Conservation (phyloP, 2,113 vertebrate species). For the Podocnemis expansa region DNA sequence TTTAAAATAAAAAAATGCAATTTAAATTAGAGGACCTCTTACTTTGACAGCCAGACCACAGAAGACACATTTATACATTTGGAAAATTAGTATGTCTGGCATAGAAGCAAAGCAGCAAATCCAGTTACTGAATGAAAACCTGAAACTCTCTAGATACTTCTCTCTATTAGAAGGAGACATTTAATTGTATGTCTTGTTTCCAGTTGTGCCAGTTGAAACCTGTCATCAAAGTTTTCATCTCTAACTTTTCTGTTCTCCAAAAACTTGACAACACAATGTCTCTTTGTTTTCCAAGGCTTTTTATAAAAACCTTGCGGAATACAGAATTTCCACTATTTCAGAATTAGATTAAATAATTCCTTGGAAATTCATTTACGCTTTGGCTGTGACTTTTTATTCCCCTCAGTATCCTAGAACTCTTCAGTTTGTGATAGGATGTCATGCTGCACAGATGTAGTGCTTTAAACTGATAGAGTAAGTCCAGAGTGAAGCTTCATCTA, state of each 20-base stretch:
- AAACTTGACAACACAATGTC: neutral
- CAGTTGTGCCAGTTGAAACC: neutral
- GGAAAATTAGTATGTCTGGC: neutral
- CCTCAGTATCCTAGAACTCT: neutral
- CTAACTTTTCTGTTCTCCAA: neutral
- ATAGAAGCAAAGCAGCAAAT: neutral
- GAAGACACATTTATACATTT: neutral
- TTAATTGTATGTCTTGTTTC: neutral
- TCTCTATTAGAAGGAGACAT: neutral
- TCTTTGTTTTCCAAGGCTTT: neutral
- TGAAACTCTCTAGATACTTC: neutral
- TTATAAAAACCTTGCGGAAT: neutral
- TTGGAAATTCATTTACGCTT: neutral
- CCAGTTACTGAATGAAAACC: rapidly evolving
- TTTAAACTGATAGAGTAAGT: neutral
- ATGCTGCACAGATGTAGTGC: neutral
- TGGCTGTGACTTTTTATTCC: neutral
- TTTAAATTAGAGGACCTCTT: neutral
- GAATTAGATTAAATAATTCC: neutral
- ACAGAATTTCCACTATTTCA: neutral
- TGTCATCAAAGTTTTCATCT: neutral
- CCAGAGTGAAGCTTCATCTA: neutral
- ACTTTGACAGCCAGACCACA: neutral
- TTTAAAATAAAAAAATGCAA: neutral
- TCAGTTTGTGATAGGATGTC: neutral